Conservation (phyloP, 37 sponge, comb jelly and placozoan genomes). For the Halisarca cf. caerulea region DNA sequence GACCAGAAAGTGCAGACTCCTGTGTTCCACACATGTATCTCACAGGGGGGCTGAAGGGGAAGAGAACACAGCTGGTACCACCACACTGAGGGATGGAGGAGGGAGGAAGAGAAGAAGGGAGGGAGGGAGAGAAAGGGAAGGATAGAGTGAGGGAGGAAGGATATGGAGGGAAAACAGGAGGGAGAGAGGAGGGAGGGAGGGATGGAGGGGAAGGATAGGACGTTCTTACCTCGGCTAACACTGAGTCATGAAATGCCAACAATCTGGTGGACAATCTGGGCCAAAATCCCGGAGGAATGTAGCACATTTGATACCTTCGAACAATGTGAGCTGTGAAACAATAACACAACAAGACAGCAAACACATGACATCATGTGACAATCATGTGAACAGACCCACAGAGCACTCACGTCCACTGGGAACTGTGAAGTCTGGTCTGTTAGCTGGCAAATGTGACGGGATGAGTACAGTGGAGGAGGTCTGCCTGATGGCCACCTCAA, state of each 20-base stretch:
- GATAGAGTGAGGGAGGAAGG: too few species aligned
- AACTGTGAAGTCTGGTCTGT: slow-evolving; percentile 10
- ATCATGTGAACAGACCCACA: too few species aligned
- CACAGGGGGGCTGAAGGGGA: too few species aligned
- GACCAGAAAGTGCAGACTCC: slow-evolving; percentile 59
- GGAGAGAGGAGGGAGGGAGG: too few species aligned
- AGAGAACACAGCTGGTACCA: too few species aligned
- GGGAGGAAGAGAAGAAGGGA: too few species aligned
- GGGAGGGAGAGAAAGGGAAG: too few species aligned
- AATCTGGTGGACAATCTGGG: slow-evolving; percentile 73
- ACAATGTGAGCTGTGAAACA: slow-evolving; percentile 39
- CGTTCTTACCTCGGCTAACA: too few species aligned
- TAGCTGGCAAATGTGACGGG: slow-evolving; percentile 75
- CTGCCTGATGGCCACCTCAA: slow-evolving; percentile 73
- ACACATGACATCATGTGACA: slow-evolving; percentile 9
- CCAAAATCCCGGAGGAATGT: slow-evolving; percentile 90
- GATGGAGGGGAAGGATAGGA: too few species aligned
- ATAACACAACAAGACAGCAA: not conserved
- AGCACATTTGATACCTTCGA: slow-evolving; percentile 68
- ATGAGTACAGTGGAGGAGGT: slow-evolving; percentile 56
- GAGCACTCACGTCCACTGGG: not conserved
- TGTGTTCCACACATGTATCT: slow-evolving; percentile 29
- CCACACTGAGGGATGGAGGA: too few species aligned
- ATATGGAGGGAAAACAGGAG: too few species aligned
- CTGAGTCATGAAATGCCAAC: slow-evolving; percentile 31